These are phyloP conservation scores for Pithys albifrons DNA, from an alignment of 2,113 vertebrate species.

Conservation along the genomic window DNA sequence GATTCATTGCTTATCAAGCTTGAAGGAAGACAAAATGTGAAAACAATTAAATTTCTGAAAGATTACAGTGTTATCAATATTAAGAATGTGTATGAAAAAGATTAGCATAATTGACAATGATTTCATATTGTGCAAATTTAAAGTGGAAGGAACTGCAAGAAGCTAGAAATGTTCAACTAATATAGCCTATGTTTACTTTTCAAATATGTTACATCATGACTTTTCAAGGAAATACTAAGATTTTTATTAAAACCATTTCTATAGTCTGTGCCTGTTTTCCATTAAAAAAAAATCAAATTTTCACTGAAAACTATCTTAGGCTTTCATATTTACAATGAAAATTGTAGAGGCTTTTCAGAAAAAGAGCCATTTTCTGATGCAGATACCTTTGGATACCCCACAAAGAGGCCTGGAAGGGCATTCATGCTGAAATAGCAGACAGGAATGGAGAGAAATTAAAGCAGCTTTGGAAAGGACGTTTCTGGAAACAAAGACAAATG, in stretches of 20 bases:
- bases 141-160: background rate
- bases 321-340: background rate
- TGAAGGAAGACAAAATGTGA: conserved; percentile 12
- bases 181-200: background rate
- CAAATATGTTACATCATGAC: background rate
- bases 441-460: background rate
- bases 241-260: background rate
- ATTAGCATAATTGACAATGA: background rate
- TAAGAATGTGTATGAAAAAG: background rate
- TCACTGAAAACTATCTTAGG: background rate
- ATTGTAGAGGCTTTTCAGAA: background rate
- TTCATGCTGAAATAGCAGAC: background rate
- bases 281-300: background rate
- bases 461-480: background rate
- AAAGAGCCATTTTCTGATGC: background rate
- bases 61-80: background rate
- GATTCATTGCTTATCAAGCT: background rate
- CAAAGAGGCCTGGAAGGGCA: background rate
- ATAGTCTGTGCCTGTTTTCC: background rate
- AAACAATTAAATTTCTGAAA: conserved; percentile 1
- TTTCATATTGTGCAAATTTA: background rate
- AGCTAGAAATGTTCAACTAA: background rate
- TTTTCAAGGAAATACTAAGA: background rate
- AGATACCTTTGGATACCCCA: background rate
- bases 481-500: conserved; percentile 29